A percentile compares a stretch with the other conserved stretches of the same genome.
phyloP scores from a whole-genome alignment of 1,140 invertebrate genomes.

The Trinorchestia longiramus region DNA sequence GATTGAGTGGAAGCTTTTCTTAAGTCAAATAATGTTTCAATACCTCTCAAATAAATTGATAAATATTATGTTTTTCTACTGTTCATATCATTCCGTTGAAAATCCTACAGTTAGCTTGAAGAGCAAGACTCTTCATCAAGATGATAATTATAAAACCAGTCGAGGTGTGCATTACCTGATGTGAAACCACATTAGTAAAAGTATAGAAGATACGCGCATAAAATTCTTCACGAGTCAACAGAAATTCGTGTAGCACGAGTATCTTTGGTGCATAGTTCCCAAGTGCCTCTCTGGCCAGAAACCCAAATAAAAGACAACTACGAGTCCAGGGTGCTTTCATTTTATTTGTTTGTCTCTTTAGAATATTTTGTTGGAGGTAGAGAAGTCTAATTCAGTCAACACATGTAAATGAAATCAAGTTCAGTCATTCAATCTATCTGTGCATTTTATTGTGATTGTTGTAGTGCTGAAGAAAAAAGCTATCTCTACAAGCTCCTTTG shows the following conservation, averaged over 20 bases:
- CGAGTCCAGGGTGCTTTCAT: neutral
- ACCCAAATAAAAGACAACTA: neutral
- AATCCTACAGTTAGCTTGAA: no score
- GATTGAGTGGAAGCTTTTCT: no score
- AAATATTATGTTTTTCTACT: no score
- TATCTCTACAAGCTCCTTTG: neutral
- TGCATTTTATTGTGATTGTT: conserved; percentile 12
- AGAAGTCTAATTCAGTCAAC: neutral
- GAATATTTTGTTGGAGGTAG: neutral
- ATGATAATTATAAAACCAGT: no score
- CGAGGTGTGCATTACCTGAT: no score
- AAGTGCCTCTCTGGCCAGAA: neutral
- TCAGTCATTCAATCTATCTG: neutral
- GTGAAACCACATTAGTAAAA: no score
- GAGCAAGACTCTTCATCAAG: no score
- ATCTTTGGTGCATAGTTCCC: neutral
- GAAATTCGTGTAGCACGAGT: neutral
- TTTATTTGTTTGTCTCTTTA: neutral
- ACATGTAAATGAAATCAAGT: neutral
- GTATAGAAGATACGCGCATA: neutral
- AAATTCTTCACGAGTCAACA: neutral
- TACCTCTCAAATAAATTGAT: no score
- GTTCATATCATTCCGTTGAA: no score
- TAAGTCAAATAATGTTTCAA: no score
- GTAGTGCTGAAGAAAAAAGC: neutral